Evolutionary conservation across 2,888 invertebrate genomes (phyloP).

Genomic region (Tipula lateralis): DNA sequence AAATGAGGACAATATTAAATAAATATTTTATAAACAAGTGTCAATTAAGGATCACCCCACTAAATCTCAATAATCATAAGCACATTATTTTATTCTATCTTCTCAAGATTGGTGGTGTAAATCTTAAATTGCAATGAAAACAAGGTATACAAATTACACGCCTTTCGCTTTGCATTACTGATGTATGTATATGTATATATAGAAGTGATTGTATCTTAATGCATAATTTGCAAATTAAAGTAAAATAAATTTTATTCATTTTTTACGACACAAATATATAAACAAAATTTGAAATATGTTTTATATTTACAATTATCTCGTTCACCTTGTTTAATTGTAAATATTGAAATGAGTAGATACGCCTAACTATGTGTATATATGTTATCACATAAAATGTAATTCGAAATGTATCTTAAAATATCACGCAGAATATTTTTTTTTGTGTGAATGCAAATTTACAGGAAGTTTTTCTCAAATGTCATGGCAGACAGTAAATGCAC

Average conservation of each 20-base stretch:
- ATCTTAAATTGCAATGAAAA: not conserved
- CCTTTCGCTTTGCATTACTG: not conserved
- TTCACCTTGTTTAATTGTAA: not conserved
- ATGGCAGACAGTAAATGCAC: not conserved
- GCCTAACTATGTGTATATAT: not conserved
- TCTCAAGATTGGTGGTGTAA: not conserved
- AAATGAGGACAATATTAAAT: not conserved
- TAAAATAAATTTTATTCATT: not conserved
- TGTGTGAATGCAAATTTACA: not conserved
- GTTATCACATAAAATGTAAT: not conserved
- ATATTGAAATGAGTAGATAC: not conserved
- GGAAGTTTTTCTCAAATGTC: not conserved
- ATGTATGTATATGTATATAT: too few species aligned
- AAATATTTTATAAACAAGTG: not conserved
- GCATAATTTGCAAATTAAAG: not conserved
- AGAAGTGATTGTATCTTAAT: not conserved
- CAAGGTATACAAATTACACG: not conserved
- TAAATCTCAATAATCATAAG: not conserved
- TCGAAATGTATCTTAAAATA: too few species aligned
- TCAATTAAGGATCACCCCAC: not conserved
- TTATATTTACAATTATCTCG: not conserved
- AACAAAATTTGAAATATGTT: not conserved
- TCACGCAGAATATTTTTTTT: not conserved
- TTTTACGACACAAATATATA: not conserved
- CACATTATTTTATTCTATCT: not conserved